These are phyloP conservation scores for Anisognathus igniventris DNA, from an alignment of 2,797 vertebrate species.

Conservation along the genomic window DNA sequence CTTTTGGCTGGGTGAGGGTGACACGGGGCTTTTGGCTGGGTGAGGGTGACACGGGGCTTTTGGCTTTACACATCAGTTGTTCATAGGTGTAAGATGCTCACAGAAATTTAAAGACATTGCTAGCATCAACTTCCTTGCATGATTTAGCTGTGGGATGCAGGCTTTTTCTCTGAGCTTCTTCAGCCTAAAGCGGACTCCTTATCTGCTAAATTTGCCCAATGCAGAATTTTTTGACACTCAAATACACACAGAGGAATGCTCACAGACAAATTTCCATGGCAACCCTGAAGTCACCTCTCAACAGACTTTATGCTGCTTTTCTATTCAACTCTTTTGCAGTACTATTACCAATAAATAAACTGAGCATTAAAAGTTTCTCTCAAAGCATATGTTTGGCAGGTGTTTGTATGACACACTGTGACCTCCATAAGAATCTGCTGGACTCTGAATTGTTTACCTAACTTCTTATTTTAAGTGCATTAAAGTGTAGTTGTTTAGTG, in stretches of 20 bases:
- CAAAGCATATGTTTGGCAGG: neutral
- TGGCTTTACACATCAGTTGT: neutral
- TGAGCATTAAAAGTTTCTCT: neutral
- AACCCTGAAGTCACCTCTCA: slow-evolving; percentile 27
- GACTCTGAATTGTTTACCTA: neutral
- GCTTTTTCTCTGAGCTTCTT: slow-evolving; percentile 2
- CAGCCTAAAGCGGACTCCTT: slow-evolving; percentile 6
- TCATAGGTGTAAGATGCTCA: neutral
- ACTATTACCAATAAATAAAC: neutral
- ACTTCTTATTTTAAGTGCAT: neutral
- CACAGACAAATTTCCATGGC: slow-evolving; percentile 44
- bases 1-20: neutral
- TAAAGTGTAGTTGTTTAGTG: neutral
- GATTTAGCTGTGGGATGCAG: neutral
- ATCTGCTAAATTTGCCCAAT: neutral
- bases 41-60: neutral
- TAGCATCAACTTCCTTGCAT: neutral
- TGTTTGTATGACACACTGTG: neutral
- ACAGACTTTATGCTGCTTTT: slow-evolving; percentile 37
- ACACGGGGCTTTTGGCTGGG: neutral
- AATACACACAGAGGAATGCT: neutral
- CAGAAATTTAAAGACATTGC: neutral
- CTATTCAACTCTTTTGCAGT: neutral
- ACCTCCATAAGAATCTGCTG: neutral
- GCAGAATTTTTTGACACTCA: neutral